Evolutionary conservation across 2,797 vertebrate genomes (phyloP).

Genomic region (Galago senegalensis): DNA sequence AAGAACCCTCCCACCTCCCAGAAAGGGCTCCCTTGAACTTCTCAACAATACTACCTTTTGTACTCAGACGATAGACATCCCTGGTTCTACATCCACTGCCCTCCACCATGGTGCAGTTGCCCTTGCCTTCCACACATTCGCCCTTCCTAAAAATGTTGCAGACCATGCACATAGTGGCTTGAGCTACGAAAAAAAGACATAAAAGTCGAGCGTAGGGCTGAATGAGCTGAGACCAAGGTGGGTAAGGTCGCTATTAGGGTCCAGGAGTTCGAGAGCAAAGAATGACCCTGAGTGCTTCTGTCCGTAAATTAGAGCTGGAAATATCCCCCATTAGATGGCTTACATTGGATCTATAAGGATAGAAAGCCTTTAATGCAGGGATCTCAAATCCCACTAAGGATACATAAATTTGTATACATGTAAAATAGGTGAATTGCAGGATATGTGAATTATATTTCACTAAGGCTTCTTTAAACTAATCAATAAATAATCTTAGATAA

Average conservation of each 20-base stretch:
- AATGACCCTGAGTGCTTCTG: too few relatives aligned
- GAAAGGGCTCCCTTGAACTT: not conserved
- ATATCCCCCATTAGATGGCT: too few relatives aligned
- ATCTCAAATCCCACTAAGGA: too few relatives aligned
- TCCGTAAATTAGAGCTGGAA: too few relatives aligned
- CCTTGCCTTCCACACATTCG: slow-evolving; percentile 9
- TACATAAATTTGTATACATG: too few relatives aligned
- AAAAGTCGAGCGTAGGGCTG: not conserved
- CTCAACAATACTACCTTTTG: not conserved
- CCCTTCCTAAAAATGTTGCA: slow-evolving; percentile 59
- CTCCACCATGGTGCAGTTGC: slow-evolving; percentile 20
- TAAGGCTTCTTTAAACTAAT: too few relatives aligned
- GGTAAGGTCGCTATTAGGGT: not conserved
- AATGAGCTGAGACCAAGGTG: not conserved
- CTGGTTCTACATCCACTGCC: slow-evolving; percentile 59
- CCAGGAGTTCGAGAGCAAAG: not conserved
- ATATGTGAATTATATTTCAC: too few relatives aligned
- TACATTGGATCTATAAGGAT: too few relatives aligned
- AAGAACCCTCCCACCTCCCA: not conserved
- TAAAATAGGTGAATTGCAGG: too few relatives aligned
- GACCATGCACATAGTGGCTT: slow-evolving; percentile 24
- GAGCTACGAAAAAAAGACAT: slow-evolving; percentile 26
- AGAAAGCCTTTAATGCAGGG: too few relatives aligned
- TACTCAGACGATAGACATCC: slow-evolving; percentile 11
- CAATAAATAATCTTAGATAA: too few relatives aligned